A percentile compares a stretch with the other conserved stretches of the same genome.
These are phyloP conservation scores for Beris chalybata DNA, from an alignment of 2,888 invertebrate species.

Conservation along the genomic window DNA sequence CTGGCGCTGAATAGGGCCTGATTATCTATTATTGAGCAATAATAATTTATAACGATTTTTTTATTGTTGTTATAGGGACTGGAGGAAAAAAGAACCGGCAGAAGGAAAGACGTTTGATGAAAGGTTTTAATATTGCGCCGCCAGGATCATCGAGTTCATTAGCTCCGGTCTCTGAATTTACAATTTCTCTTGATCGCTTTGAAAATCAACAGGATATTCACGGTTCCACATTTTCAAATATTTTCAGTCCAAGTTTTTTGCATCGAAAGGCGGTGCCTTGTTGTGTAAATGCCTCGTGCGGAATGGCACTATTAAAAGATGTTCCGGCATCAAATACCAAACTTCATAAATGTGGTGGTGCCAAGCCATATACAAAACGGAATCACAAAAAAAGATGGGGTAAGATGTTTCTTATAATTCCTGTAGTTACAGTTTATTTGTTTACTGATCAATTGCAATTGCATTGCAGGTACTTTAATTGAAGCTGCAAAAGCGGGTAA, in stretches of 20 bases:
- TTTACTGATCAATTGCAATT: background rate
- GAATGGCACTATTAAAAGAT: constrained; percentile 39
- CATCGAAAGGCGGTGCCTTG: constrained; percentile 49
- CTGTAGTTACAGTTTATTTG: too few relatives aligned
- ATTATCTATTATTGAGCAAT: too few relatives aligned
- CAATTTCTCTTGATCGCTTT: constrained; percentile 68
- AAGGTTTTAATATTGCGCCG: constrained; percentile 88
- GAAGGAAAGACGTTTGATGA: constrained; percentile 90
- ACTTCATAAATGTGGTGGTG: constrained; percentile 50
- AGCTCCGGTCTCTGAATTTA: constrained; percentile 75
- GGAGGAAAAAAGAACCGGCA: constrained; percentile 93
- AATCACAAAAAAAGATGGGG: constrained; percentile 79
- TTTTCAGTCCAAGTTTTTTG: constrained; percentile 58
- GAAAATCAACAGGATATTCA: constrained; percentile 63
- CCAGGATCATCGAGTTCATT: constrained; percentile 65
- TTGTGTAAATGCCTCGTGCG: constrained; percentile 49
- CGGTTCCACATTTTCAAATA: constrained; percentile 71
- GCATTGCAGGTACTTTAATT: constrained; percentile 65
- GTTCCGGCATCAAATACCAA: constrained; percentile 46
- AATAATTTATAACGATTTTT: too few relatives aligned
- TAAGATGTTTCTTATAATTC: constrained; percentile 32
- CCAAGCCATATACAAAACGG: constrained; percentile 57
- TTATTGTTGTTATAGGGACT: constrained; percentile 62
- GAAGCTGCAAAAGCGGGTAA: constrained; percentile 83
- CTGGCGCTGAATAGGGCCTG: too few relatives aligned